Percentiles rank a stretch among this genome's conserved stretches.
Conservation (phyloP, 37 sponge, comb jelly and placozoan species). For the Agelas oroides region DNA sequence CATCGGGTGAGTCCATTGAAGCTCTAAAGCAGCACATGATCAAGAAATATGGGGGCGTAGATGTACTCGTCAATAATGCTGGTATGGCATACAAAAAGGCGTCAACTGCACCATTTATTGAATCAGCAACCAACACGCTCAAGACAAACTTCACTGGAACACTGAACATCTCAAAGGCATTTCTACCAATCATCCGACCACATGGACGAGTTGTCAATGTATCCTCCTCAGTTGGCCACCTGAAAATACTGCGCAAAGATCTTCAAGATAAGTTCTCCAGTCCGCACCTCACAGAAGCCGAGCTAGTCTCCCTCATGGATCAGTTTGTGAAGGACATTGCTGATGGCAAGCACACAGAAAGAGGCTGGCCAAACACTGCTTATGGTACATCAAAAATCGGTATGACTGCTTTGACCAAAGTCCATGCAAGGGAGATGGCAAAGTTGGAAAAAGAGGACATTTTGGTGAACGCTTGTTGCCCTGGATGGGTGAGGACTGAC, state of each 20-base stretch:
- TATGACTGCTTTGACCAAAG: constrained; percentile 64
- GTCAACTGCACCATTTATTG: constrained; percentile 80
- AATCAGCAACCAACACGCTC: constrained; percentile 80
- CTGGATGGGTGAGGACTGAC: constrained; percentile 82
- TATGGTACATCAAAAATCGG: constrained; percentile 69
- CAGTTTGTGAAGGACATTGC: constrained; percentile 76
- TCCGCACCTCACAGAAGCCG: constrained; percentile 70
- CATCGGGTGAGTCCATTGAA: constrained; percentile 60
- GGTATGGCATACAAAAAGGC: constrained; percentile 56
- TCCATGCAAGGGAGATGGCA: constrained; percentile 27
- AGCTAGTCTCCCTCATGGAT: constrained; percentile 66
- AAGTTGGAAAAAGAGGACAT: constrained; percentile 63
- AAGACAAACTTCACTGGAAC: constrained; percentile 86
- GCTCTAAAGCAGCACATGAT: constrained; percentile 41
- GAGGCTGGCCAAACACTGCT: constrained; percentile 71
- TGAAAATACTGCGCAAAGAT: constrained; percentile 12
- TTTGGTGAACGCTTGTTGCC: constrained; percentile 76
- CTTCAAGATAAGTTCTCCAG: constrained; percentile 53
- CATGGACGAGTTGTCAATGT: constrained; percentile 84
- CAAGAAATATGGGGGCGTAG: constrained; percentile 83
- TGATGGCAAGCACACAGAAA: constrained; percentile 46
- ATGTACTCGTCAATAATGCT: constrained; percentile 92
- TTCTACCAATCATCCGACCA: constrained; percentile 77
- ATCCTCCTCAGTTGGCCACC: constrained; percentile 53
- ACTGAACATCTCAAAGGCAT: constrained; percentile 62